Percentiles rank a stretch among this genome's conserved stretches.
Conservation (phyloP, 2,888 invertebrate genomes). For the Acanthosepion pharaonis region DNA sequence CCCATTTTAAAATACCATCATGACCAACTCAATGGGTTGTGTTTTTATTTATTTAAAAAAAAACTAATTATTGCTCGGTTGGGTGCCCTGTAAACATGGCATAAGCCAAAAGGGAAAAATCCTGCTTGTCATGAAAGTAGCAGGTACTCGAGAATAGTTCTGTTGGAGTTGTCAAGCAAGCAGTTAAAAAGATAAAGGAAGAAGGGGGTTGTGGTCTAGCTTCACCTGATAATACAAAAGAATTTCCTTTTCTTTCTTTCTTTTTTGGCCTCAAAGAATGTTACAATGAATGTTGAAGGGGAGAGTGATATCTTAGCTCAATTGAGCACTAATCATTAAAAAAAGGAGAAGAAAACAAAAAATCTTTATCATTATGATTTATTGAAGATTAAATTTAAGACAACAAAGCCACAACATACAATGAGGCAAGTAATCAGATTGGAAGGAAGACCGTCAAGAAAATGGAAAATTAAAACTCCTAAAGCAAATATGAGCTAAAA, state of each 20-base stretch:
- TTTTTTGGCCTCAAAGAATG: constrained; percentile 25
- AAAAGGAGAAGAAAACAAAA: not conserved
- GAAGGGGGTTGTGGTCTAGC: not conserved
- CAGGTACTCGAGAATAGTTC: not conserved
- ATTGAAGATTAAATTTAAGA: constrained; percentile 33
- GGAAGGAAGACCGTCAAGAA: constrained; percentile 21
- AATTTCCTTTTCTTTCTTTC: not conserved
- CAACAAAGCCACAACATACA: constrained; percentile 3
- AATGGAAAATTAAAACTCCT: constrained; percentile 18
- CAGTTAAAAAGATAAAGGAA: not conserved
- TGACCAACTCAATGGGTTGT: not conserved
- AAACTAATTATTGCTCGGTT: constrained; percentile 33
- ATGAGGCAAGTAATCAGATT: constrained; percentile 9
- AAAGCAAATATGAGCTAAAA: not conserved
- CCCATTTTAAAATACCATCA: not conserved
- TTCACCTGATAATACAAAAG: constrained; percentile 33
- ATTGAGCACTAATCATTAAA: constrained; percentile 21
- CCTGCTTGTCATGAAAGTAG: constrained; percentile 9
- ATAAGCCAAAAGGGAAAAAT: constrained; percentile 1
- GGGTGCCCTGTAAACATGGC: not conserved
- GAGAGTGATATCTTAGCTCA: not conserved
- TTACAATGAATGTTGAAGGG: not conserved
- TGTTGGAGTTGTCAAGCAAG: constrained; percentile 33
- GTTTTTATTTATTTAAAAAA: not conserved
- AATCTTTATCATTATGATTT: constrained; percentile 12